Evolutionary conservation across 2,797 vertebrate genomes (phyloP).

Genomic region (Acomys russatus): DNA sequence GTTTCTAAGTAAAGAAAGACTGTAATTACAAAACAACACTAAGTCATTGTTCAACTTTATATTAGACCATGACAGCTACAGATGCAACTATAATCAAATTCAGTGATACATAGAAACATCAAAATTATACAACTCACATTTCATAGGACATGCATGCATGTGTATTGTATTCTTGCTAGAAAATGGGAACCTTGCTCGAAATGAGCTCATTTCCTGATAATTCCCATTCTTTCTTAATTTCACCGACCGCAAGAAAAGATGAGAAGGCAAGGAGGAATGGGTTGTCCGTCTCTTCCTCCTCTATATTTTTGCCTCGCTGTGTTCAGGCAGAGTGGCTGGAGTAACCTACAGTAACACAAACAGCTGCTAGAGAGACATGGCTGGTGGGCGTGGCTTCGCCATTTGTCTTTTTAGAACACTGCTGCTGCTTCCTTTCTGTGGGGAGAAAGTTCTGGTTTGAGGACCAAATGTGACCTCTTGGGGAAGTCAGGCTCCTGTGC

Average conservation of each 20-base stretch:
- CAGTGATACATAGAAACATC: not conserved
- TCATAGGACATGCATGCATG: not conserved
- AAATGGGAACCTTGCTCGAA: not conserved
- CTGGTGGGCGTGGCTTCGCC: not conserved
- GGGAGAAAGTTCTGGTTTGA: constrained; percentile 30
- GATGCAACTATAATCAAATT: not conserved
- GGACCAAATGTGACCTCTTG: not conserved
- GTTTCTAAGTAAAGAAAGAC: constrained; percentile 49
- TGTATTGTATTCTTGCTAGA: constrained; percentile 36
- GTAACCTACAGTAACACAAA: not conserved
- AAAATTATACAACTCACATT: constrained; percentile 14
- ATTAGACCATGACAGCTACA: constrained; percentile 5
- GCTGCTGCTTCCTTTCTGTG: not conserved
- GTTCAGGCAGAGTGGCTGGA: not conserved
- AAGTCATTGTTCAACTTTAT: constrained; percentile 3
- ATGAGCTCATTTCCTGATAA: constrained; percentile 6
- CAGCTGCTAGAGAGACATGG: not conserved
- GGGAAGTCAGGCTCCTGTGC: not conserved
- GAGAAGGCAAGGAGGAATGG: not conserved
- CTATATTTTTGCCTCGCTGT: not conserved
- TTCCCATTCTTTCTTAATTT: not conserved
- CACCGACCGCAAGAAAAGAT: not conserved
- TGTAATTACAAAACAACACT: constrained; percentile 34
- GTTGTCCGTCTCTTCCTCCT: not conserved
- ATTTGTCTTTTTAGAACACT: not conserved